Evolutionary conservation across 2,888 invertebrate genomes (phyloP).

Genomic region (Suillia variegata): DNA sequence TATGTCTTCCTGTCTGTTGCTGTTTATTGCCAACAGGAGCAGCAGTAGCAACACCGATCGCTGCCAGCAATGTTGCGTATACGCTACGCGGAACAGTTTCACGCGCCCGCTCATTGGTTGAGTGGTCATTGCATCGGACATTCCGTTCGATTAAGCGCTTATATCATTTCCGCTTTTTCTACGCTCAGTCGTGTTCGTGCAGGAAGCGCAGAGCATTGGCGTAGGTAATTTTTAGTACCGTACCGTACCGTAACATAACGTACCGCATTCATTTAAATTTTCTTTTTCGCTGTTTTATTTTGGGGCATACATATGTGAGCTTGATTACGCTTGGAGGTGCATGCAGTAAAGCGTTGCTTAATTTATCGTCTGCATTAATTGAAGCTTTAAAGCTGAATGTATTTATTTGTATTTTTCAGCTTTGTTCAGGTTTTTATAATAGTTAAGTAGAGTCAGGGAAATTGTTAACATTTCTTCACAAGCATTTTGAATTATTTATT

Average conservation of each 20-base stretch:
- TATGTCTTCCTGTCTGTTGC: background rate
- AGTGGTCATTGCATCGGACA: background rate
- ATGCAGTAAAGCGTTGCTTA: background rate
- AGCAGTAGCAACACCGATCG: too few relatives aligned
- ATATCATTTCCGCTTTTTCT: background rate
- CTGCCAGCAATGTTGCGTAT: background rate
- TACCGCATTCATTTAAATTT: too few relatives aligned
- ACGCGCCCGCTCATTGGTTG: background rate
- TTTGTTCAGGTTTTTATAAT: background rate
- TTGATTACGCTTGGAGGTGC: background rate
- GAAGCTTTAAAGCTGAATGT: background rate
- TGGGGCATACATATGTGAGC: background rate
- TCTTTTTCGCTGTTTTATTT: background rate
- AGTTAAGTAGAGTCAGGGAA: too few relatives aligned
- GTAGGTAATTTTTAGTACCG: background rate
- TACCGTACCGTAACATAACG: background rate
- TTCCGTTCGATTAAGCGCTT: slow-evolving; percentile 7
- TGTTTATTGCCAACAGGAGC: too few relatives aligned
- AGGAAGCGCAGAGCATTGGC: background rate
- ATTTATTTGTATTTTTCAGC: background rate
- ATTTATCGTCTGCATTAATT: background rate
- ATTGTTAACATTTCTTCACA: too few relatives aligned
- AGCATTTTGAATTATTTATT: too few relatives aligned
- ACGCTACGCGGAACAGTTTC: background rate
- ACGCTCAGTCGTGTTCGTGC: too few relatives aligned